Evolutionary conservation across 2,888 invertebrate species (phyloP), one percentile per base, ranked within the genome.

Genomic region (Heliconius ismenius): DNA sequence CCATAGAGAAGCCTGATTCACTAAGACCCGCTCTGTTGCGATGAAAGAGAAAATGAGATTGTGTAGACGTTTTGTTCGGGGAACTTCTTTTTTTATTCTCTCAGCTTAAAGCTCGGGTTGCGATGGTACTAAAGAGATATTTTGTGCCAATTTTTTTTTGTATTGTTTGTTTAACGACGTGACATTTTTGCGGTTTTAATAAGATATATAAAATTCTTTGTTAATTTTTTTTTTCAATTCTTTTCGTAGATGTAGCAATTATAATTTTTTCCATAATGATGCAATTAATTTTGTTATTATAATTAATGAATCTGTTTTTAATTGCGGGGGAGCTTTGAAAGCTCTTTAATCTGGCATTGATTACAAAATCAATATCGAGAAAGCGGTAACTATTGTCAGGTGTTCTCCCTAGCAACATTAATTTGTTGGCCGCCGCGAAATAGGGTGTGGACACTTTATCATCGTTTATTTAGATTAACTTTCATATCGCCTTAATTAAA

Each of bases 21-120:
- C 92, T 91, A 92, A 92, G 91, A 89, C 89, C 86, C 87, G 89
- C 90, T 88, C 85, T 84, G 88, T 86, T 86, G 86, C 87, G 82
- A 83, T 92, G 92, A 92, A 93, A 94, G 91, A 91, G 91, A 91
- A 93, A 93, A 93, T 91, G 92, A 92, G 88, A 92, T 92, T 93
- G 92, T 93, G 92, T 89, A 89, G 87, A 88, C 88, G 89, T 90
- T 92, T 91, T 92, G 92, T 92, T 90, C 87, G 86, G 84, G 77
- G 84, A 86, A 88, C 87, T 85, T 88, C 87, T 86, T 89, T 91
- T 73, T 91, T 91, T 88, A 86, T 88, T 88, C 86, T 84, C 85
- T 83, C 82, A 82, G 82, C 83, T 84, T 82, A 83, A 83, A 85
- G 83, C 84, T 83, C 79, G 84, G 84, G 83, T 84, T 82, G 82